Percentiles rank a stretch among this genome's conserved stretches.
phyloP scores from a whole-genome alignment of 1,140 invertebrate species.

The Lamellibrachia luymesi region DNA sequence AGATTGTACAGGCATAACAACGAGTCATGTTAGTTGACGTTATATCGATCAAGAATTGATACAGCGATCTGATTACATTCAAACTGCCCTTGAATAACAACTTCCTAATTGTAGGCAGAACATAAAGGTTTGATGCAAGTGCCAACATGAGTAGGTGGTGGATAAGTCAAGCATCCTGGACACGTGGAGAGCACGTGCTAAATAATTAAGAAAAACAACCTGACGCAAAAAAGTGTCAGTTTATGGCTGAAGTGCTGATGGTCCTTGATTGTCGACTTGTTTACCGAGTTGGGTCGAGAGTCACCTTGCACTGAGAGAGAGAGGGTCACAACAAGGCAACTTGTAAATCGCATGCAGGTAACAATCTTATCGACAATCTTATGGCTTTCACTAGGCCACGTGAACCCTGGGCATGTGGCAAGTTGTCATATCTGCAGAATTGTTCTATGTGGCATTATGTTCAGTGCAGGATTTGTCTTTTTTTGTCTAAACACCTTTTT shows the following conservation, averaged over 20 bases:
- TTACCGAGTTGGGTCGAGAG: neutral
- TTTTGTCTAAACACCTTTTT: neutral
- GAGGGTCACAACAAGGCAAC: neutral
- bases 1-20: neutral
- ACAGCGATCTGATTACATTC: neutral
- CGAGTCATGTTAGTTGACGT: neutral
- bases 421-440: neutral
- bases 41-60: neutral
- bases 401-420: neutral
- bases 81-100: neutral
- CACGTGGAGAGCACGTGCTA: neutral
- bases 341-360: neutral
- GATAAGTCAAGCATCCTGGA: neutral
- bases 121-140: neutral
- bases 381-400: neutral
- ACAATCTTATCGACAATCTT: neutral
- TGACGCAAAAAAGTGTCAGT: neutral
- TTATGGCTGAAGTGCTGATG: neutral
- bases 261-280: neutral
- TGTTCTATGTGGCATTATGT: neutral
- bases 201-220: conserved; percentile 6
- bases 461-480: neutral
- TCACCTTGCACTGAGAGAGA: neutral
- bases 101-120: neutral
- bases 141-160: neutral